Evolutionary conservation across 1,140 invertebrate genomes (phyloP).

Genomic region (Cotesia chilonis): DNA sequence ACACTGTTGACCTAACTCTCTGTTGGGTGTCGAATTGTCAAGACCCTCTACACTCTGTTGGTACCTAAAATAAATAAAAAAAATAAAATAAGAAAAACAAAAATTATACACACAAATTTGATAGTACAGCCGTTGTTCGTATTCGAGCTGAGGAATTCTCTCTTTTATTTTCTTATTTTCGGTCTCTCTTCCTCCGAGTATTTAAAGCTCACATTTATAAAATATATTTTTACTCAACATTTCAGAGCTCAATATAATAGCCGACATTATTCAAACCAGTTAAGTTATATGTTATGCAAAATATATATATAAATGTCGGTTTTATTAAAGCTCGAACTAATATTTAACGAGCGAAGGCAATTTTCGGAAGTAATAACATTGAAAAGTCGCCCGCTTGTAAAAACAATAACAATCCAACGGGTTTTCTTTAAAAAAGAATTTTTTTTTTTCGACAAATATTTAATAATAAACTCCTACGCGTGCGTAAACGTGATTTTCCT

Average conservation of each 20-base stretch:
- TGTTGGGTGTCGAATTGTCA: slow-evolving; percentile 31
- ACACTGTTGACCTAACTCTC: slow-evolving; percentile 51
- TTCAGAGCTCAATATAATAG: too few species aligned
- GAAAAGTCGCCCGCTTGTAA: too few species aligned
- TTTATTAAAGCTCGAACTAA: too few species aligned
- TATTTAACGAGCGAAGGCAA: too few species aligned
- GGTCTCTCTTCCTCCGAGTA: background rate
- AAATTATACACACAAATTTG: background rate
- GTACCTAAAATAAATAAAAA: background rate
- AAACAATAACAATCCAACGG: too few species aligned
- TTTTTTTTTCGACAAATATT: slow-evolving; percentile 18
- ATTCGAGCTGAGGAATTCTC: too few species aligned
- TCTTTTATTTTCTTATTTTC: too few species aligned
- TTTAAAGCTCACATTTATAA: slow-evolving; percentile 12
- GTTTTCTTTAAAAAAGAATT: background rate
- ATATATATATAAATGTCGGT: too few species aligned
- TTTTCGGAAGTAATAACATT: too few species aligned
- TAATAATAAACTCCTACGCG: slow-evolving; percentile 47
- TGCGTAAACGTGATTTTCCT: slow-evolving; percentile 37
- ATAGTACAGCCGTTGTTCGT: background rate
- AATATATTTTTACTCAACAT: too few species aligned
- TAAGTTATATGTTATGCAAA: too few species aligned
- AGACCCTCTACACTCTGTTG: background rate
- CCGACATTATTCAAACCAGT: too few species aligned
- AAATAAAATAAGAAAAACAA: background rate